Conservation (phyloP, 2,797 vertebrate species). For the Clamator glandarius region DNA sequence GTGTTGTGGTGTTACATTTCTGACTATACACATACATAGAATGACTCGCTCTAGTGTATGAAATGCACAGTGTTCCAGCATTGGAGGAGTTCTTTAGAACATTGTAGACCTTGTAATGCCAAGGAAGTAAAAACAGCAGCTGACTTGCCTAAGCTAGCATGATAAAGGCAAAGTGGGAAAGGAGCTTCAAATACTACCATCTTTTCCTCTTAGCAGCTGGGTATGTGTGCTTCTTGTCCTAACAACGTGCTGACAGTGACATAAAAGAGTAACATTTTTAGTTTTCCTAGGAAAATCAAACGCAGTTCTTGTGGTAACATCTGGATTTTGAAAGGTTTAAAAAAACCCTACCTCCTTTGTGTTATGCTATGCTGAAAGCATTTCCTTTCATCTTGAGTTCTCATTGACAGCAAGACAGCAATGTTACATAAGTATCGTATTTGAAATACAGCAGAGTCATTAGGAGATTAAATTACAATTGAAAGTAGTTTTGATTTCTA, state of each 20-base stretch:
- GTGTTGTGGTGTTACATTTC: neutral
- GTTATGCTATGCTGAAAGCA: neutral
- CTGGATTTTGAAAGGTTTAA: constrained; percentile 6
- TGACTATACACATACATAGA: neutral
- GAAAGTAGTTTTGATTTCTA: neutral
- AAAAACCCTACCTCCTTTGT: neutral
- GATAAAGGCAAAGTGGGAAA: neutral
- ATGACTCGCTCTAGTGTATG: neutral
- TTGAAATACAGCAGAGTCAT: neutral
- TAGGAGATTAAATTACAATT: neutral
- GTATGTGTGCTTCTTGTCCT: neutral
- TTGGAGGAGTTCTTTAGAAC: neutral
- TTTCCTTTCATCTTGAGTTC: constrained; percentile 25
- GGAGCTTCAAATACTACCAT: neutral
- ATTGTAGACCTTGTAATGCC: neutral
- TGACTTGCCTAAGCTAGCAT: neutral
- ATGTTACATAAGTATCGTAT: neutral
- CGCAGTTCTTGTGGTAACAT: neutral
- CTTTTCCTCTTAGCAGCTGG: neutral
- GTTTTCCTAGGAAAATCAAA: neutral
- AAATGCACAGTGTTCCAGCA: neutral
- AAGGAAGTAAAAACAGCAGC: neutral
- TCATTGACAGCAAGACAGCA: neutral
- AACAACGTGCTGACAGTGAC: neutral
- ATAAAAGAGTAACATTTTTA: neutral